Evolutionary conservation across 35 echinoderm and acorn worm genomes (phyloP).

Genomic region (Hemicentrotus pulcherrimus): DNA sequence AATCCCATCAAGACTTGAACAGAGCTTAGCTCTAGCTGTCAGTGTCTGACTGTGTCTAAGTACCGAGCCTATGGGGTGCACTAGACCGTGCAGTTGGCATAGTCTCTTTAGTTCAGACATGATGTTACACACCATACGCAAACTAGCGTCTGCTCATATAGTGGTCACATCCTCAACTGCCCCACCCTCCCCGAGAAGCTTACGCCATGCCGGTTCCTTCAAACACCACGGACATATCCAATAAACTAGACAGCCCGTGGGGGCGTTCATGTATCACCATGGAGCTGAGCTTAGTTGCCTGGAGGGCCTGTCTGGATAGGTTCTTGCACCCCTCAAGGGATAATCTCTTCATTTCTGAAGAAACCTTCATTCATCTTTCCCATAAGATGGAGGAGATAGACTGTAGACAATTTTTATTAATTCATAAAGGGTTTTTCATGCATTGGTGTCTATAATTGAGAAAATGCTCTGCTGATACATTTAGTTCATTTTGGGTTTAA

Average conservation of each 20-base stretch:
- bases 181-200: not conserved
- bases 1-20: no score
- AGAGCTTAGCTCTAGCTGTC: no score
- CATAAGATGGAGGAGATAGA: not conserved
- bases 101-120: no score
- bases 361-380: not conserved
- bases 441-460: not conserved
- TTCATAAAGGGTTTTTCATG: not conserved
- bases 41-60: no score
- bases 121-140: no score
- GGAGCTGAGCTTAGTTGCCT: not conserved
- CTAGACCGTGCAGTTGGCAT: no score
- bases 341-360: not conserved
- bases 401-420: not conserved
- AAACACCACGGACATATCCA: not conserved
- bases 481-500: not conserved
- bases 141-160: not conserved
- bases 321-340: not conserved
- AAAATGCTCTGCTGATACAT: not conserved
- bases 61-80: no score
- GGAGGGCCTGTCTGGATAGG: not conserved
- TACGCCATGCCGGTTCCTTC: not conserved
- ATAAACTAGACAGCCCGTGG: conserved; percentile 20
- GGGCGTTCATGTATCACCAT: not conserved
- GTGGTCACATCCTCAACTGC: not conserved